Evolutionary conservation across 2,113 vertebrate genomes (phyloP), one percentile per base, ranked within the genome.

Genomic region (Oreochromis aureus): DNA sequence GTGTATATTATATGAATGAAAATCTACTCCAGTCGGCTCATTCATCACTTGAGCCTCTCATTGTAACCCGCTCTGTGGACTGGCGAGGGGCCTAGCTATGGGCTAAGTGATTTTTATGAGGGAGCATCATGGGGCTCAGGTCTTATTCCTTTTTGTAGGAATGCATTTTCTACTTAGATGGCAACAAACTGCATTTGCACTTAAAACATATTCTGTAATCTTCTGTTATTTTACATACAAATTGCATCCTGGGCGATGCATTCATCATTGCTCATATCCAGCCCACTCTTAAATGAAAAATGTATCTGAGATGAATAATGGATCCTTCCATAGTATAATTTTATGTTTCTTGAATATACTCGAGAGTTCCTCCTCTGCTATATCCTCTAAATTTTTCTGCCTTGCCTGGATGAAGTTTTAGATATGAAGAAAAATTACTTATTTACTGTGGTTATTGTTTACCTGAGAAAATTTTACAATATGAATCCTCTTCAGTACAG

Each of bases 181-280:
- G 94, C 94, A 96, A 94, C 94, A 95, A 97, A 96, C 93, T 95
- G 91, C 95, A 96, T 96, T 96, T 96, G 94, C 95, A 96, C 95
- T 96, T 96, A 96, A 96, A 97, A 96, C 95, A 96, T 96, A 96
- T 96, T 96, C 91, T 96, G 95, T 96, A 97, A 97, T 96, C 95
- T 97, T 96, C 92, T 96, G 95, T 96, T 97, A 96, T 96, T 97
- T 96, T 97, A 96, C 96, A 97, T 97, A 97, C 96, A 97, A 96
- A 97, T 97, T 96, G 96, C 96, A 96, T 96, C 95, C 95, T 90
- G 93, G 95, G 94, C 95, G 84, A 96, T 91, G 94, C 96, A 97
- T 97, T 97, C 95, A 97, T 97, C 95, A 96, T 95, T 94, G 95
- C 95, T 95, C 94, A 96, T 96, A 96, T 94, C 92, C 95, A 95